Base-by-base conservation (phyloP, 2,797 vertebrate species). In the Enteromius radiatus region DNA sequence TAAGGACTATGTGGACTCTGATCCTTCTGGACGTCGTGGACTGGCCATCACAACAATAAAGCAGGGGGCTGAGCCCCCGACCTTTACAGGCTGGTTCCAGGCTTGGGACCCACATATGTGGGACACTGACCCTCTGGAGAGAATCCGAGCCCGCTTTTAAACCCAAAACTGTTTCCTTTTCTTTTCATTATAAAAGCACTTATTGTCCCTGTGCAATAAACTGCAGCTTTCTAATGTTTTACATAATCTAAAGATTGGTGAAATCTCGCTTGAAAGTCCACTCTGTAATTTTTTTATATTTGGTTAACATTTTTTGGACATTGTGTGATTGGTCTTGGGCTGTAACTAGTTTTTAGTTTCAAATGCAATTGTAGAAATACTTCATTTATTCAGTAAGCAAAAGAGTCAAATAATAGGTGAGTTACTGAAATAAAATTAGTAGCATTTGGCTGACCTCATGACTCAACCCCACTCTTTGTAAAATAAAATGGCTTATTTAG, bases 1-100 rank as follows among this genome's bases (percentile, higher is more conserved):
- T 7, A 61, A 93, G 84, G 88, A 93, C 0, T 96, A 96, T 21
- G 12, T 95, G 64, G 65, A 86, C 1, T 68, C 88, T 0, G 94
- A 96, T 88, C 94, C 94, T 0, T 83, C 92, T 47, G 93, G 93
- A 0, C 92, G 95, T 8, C 0, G 2, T 0, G 88, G 87, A 0
- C 86, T 87, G 26, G 82, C 94, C 63, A 87, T 95, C 76, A 78
- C 1, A 61, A 93, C 67, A 43, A 86, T 94, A 26, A 94, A 93
- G 80, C 95, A 95, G 87, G 93, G 91, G 0, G 31, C 86, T 0
- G 95, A 95, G 87, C 94, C 92, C 0, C 77, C 75, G 0, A 89
- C 88, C 54, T 96, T 95, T 89, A 93, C 88, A 0, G 95, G 94
- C 75, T 96, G 95, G 95, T 95, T 96, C 90, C 92, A 92, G 0